phyloP scores from a whole-genome alignment of 2,797 vertebrate genomes.

The Bradypodion pumilum region DNA sequence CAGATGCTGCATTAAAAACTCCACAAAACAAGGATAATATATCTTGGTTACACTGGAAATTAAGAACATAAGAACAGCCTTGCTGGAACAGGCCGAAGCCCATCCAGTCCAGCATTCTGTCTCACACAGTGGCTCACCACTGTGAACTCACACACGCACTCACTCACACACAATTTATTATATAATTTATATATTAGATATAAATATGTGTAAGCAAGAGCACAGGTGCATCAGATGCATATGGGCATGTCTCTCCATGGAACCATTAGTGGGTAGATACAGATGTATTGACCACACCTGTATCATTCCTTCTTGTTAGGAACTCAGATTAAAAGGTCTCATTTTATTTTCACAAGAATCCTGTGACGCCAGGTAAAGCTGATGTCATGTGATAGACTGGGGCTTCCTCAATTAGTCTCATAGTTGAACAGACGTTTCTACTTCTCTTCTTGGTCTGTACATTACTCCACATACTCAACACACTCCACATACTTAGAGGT shows the following conservation, averaged over 20 bases:
- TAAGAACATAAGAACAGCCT: no score
- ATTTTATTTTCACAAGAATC: neutral
- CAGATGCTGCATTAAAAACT: neutral
- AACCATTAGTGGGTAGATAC: neutral
- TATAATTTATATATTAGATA: no score
- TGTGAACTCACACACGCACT: neutral
- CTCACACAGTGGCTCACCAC: no score
- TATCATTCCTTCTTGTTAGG: neutral
- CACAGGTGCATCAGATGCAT: no score
- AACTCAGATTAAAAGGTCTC: neutral
- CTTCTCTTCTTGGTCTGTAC: neutral
- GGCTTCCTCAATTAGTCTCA: neutral
- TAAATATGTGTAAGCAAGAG: no score
- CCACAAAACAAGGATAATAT: neutral
- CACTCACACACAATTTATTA: no score
- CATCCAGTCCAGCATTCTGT: no score
- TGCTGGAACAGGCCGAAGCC: no score
- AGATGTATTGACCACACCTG: neutral
- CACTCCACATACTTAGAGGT: no score
- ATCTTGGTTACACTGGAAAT: neutral
- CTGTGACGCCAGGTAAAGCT: neutral
- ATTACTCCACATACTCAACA: neutral
- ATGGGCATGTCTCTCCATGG: no score
- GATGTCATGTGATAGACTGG: neutral
- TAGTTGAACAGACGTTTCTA: neutral